Evolutionary conservation across 2,888 invertebrate species (phyloP).

Genomic region (Drosophila nr. perissopoda): DNA sequence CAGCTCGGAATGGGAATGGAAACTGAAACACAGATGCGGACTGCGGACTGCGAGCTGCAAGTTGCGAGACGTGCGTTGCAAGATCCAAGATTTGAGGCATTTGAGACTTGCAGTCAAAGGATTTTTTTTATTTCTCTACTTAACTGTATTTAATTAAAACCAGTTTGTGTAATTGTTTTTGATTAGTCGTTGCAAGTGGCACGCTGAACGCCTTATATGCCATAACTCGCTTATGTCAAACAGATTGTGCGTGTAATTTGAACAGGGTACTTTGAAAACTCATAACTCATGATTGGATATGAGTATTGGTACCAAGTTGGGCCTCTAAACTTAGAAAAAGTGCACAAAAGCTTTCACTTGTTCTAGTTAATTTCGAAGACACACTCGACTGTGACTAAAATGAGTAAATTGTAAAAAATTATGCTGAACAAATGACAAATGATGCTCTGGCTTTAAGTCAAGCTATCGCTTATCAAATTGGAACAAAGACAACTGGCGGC

Average conservation of each 20-base stretch:
- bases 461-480: slow-evolving; percentile 63
- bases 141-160: slow-evolving; percentile 79
- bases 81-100: slow-evolving; percentile 8
- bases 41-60: not conserved
- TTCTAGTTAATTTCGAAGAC: slow-evolving; percentile 53
- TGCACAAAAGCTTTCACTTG: slow-evolving; percentile 66
- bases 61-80: slow-evolving; percentile 10
- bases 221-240: slow-evolving; percentile 76
- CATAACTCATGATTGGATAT: slow-evolving; percentile 28
- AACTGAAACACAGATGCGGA: slow-evolving; percentile 31
- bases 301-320: slow-evolving; percentile 10
- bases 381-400: slow-evolving; percentile 62
- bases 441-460: slow-evolving; percentile 34
- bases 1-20: slow-evolving; percentile 56
- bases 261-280: slow-evolving; percentile 33
- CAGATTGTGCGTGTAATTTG: slow-evolving; percentile 74
- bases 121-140: slow-evolving; percentile 52
- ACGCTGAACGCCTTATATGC: slow-evolving; percentile 60
- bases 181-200: slow-evolving; percentile 11
- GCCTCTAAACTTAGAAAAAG: slow-evolving; percentile 18
- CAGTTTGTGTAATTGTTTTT: slow-evolving; percentile 77
- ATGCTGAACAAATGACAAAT: slow-evolving; percentile 76
- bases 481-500: slow-evolving; percentile 52
- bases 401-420: slow-evolving; percentile 72
- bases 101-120: slow-evolving; percentile 24